These are phyloP conservation scores for Gobio occitaniae DNA, from an alignment of 2,797 vertebrate genomes.

Conservation along the genomic window DNA sequence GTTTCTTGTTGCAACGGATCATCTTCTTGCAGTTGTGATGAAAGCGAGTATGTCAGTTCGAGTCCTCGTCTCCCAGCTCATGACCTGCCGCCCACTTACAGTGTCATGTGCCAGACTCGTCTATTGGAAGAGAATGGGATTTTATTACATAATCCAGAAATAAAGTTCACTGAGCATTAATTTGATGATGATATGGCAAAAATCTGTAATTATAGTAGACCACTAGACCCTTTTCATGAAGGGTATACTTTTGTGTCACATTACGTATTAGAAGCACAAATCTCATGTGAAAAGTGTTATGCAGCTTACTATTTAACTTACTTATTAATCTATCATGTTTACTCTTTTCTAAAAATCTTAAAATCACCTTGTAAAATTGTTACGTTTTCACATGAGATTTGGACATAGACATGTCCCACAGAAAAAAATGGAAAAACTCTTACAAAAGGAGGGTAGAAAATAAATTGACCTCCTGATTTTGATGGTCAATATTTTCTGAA, in stretches of 20 bases:
- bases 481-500: not conserved
- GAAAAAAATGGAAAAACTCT: not conserved
- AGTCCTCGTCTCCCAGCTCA: constrained; percentile 46
- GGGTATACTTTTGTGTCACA: not conserved
- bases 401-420: not conserved
- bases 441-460: not conserved
- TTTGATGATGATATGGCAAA: not conserved
- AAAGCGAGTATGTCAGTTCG: constrained; percentile 52
- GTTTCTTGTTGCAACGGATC: constrained; percentile 55
- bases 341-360: too few species aligned
- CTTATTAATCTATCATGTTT: not conserved
- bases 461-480: not conserved
- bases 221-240: not conserved
- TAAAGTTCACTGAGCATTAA: constrained; percentile 44
- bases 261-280: not conserved
- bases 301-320: not conserved
- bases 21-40: constrained; percentile 54
- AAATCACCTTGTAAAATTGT: not conserved
- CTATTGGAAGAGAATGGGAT: constrained; percentile 4
- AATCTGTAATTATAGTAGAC: not conserved
- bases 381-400: not conserved
- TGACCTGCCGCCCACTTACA: constrained; percentile 46
- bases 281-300: not conserved
- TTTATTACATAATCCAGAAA: constrained; percentile 37
- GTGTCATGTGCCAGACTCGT: constrained; percentile 24